These are phyloP conservation scores for Donacobius atricapilla DNA, from an alignment of 2,113 vertebrate genomes.

Conservation along the genomic window DNA sequence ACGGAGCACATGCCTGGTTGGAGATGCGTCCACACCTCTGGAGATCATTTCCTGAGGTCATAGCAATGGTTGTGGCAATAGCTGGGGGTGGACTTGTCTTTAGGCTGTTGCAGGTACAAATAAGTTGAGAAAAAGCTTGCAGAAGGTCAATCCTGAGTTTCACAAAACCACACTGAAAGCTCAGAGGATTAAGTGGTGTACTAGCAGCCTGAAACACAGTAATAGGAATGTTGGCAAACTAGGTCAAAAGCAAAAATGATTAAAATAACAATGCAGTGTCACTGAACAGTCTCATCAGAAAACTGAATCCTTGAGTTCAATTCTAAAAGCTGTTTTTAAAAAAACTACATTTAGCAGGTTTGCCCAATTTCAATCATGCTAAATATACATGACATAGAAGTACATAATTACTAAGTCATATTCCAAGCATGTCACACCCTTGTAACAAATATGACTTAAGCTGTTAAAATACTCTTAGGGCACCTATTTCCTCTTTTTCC, in stretches of 20 bases:
- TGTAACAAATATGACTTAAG: neutral
- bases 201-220: conserved; percentile 86
- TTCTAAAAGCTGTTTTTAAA: neutral
- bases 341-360: neutral
- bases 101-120: conserved; percentile 97
- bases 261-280: neutral
- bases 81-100: conserved; percentile 98
- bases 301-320: neutral
- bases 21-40: conserved; percentile 96
- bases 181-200: conserved; percentile 92
- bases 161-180: conserved; percentile 97
- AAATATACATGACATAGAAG: neutral
- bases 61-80: conserved; percentile 91
- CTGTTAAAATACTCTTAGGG: neutral
- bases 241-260: neutral
- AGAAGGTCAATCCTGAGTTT: conserved; percentile 95
- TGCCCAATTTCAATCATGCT: neutral
- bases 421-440: neutral
- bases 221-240: neutral
- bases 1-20: conserved; percentile 78
- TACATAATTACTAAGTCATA: neutral
- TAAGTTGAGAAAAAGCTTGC: conserved; percentile 94
- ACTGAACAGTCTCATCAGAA: neutral
- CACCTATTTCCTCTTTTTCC: neutral
- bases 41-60: conserved; percentile 90